These are phyloP conservation scores for Bursaphelenchus okinawaensis DNA, from an alignment of 2,888 invertebrate genomes.

Conservation along the genomic window DNA sequence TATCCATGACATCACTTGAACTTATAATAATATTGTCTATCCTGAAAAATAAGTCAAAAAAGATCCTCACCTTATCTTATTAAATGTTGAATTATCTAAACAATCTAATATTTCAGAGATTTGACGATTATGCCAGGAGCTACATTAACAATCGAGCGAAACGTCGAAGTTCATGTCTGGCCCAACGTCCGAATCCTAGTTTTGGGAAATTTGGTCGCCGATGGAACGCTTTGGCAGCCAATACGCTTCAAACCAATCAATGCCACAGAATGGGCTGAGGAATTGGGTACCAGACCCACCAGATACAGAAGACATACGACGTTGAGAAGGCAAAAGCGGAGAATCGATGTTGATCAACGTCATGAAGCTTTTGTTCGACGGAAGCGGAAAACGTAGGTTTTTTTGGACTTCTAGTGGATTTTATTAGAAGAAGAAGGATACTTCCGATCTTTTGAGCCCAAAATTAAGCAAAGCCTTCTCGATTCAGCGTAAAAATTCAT, in stretches of 20 bases:
- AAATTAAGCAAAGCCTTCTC: too few species aligned
- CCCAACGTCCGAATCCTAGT: conserved; percentile 73
- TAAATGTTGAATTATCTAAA: not conserved
- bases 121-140: conserved; percentile 93
- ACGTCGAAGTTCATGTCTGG: conserved; percentile 78
- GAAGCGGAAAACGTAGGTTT: conserved; percentile 2
- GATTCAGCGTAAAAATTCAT: too few species aligned
- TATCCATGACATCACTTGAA: not conserved
- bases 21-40: too few species aligned
- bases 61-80: too few species aligned
- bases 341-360: conserved; percentile 10
- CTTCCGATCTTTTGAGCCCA: too few species aligned
- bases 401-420: too few species aligned
- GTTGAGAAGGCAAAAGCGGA: not conserved
- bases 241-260: conserved; percentile 57
- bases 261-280: conserved; percentile 49
- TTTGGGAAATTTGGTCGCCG: conserved; percentile 78
- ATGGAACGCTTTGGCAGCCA: conserved; percentile 70
- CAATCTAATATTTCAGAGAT: conserved; percentile 77
- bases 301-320: conserved; percentile 31
- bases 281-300: conserved; percentile 34
- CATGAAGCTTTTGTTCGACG: conserved; percentile 9
- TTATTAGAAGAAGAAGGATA: too few species aligned
- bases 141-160: conserved; percentile 77
- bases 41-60: too few species aligned